These are phyloP conservation scores for Atherix ibis DNA, from an alignment of 2,888 invertebrate genomes.

Conservation along the genomic window DNA sequence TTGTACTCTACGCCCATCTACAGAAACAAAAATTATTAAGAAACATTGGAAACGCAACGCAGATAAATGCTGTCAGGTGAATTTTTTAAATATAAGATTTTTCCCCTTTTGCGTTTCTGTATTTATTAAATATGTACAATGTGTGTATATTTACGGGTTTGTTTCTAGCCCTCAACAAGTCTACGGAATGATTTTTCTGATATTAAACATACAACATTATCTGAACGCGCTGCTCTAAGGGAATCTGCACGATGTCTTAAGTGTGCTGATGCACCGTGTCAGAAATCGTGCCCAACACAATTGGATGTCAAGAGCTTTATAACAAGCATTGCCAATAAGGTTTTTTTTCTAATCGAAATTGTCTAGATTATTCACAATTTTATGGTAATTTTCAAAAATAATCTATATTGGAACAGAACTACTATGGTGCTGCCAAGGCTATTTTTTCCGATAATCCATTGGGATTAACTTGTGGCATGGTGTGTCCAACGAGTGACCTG, in stretches of 20 bases:
- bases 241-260: conserved; percentile 83
- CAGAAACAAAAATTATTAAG: conserved; percentile 71
- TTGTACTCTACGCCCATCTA: conserved; percentile 70
- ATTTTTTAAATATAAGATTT: no score
- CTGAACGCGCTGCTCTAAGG: conserved; percentile 82
- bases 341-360: conserved; percentile 3
- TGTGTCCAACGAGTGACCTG: conserved; percentile 95
- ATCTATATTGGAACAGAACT: conserved; percentile 49
- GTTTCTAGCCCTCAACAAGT: no score
- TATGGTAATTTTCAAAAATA: background rate
- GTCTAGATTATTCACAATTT: conserved; percentile 21
- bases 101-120: no score
- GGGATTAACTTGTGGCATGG: conserved; percentile 93
- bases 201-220: conserved; percentile 91
- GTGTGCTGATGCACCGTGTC: conserved; percentile 93
- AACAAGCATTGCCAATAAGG: conserved; percentile 88
- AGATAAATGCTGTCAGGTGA: conserved; percentile 69
- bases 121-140: no score
- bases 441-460: conserved; percentile 96
- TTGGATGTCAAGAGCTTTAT: conserved; percentile 95
- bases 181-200: conserved; percentile 85
- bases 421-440: conserved; percentile 91
- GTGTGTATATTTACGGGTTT: no score
- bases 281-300: conserved; percentile 97
- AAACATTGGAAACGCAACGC: conserved; percentile 90